These are phyloP conservation scores for Tetramorium bicarinatum DNA, from an alignment of 2,888 invertebrate genomes.

Conservation along the genomic window DNA sequence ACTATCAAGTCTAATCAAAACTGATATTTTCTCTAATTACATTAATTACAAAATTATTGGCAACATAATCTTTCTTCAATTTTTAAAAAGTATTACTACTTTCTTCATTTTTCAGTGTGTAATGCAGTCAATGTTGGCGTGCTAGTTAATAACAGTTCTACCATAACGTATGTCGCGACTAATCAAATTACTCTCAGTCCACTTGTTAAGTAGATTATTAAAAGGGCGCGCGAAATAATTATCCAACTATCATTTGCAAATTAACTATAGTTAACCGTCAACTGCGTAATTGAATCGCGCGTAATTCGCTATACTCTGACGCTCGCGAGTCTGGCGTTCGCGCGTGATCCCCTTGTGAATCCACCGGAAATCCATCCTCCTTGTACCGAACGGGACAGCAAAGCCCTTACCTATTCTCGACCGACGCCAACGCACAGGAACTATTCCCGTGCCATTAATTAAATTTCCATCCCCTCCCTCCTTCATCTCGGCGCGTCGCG, in stretches of 20 bases:
- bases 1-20: no score
- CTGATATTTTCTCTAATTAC: no score
- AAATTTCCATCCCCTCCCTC: slow-evolving; percentile 25
- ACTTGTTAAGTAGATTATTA: slow-evolving; percentile 9
- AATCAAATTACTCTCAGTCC: slow-evolving; percentile 15
- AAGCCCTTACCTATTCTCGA: slow-evolving; percentile 15
- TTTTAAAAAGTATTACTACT: neutral
- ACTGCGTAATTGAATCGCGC: slow-evolving; percentile 25
- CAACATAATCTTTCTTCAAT: neutral
- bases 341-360: slow-evolving; percentile 15
- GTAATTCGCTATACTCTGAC: slow-evolving; percentile 28
- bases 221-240: slow-evolving; percentile 21
- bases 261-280: slow-evolving; percentile 18
- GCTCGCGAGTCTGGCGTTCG: neutral
- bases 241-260: slow-evolving; percentile 25
- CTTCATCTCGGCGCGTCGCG: neutral
- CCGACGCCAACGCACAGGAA: slow-evolving; percentile 39
- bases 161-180: neutral
- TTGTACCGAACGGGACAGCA: neutral
- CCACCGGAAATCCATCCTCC: slow-evolving; percentile 26
- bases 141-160: neutral
- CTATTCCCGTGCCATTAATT: slow-evolving; percentile 50
- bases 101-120: neutral
- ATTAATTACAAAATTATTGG: no score
- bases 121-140: neutral